A percentile compares a stretch with the other conserved stretches of the same genome.
These are phyloP conservation scores for Ophioderma brevispina DNA, from an alignment of 35 echinoderm and acorn worm genomes.

Conservation along the genomic window DNA sequence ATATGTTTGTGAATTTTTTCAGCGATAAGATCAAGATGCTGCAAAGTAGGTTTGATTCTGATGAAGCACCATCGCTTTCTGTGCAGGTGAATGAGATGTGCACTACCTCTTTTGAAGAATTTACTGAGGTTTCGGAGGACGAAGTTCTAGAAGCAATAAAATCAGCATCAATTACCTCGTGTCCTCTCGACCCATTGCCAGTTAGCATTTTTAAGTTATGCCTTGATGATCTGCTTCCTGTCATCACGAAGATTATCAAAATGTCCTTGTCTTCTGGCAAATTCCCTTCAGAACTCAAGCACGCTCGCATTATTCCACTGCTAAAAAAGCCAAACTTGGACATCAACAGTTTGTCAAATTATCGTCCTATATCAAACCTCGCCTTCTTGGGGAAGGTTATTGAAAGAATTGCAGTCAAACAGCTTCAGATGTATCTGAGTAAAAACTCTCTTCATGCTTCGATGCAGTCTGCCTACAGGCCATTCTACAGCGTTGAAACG, in stretches of 20 bases:
- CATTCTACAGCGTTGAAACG: slow-evolving; percentile 1
- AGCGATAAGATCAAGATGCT: no score
- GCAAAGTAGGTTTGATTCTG: no score
- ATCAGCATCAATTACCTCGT: no score
- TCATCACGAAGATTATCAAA: slow-evolving; percentile 34
- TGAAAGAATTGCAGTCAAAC: slow-evolving; percentile 36
- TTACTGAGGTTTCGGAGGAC: slow-evolving; percentile 14
- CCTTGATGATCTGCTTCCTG: slow-evolving; percentile 26
- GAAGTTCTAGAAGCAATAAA: no score
- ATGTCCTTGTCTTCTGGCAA: background rate
- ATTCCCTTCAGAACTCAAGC: slow-evolving; percentile 1
- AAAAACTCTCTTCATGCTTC: slow-evolving; percentile 15
- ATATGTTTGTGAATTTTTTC: no score
- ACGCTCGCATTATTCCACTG: slow-evolving; percentile 19
- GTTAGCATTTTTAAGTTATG: slow-evolving; percentile 22
- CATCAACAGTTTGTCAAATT: slow-evolving; percentile 33
- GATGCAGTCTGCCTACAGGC: slow-evolving; percentile 53
- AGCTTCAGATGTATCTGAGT: background rate
- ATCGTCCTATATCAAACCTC: slow-evolving; percentile 30
- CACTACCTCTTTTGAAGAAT: background rate
- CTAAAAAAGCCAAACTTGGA: slow-evolving; percentile 20
- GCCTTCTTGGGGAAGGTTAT: slow-evolving; percentile 46
- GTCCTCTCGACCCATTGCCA: slow-evolving; percentile 29
- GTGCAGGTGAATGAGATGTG: background rate
- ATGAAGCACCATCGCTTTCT: no score